Base-by-base conservation (phyloP, 2,888 invertebrate genomes). In the Drosophila algonquin region DNA sequence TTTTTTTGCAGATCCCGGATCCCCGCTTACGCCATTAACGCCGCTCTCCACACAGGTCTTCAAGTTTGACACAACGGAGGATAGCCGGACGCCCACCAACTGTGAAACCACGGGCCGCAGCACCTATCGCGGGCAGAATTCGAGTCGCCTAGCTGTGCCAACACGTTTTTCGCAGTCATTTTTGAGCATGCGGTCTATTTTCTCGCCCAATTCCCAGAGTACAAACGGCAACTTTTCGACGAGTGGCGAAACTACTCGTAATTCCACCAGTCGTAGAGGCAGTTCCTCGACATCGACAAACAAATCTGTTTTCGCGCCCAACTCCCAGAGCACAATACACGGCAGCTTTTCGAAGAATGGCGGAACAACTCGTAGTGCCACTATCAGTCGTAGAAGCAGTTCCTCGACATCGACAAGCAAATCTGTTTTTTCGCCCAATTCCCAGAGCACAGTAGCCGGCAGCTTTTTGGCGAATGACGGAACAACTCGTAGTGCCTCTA, bases 21-120 rank as follows among this genome's bases (percentile, higher is more conserved):
- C 90, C 0, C 89, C 90, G 4, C 58, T 88, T 50, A 76, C 79
- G 0, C 90, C 90, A 3, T 18, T 90, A 32, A 89, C 90, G 1
- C 90, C 90, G 1, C 75, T 83, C 0, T 65, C 74, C 30, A 70
- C 79, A 3, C 77, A 79, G 7, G 53, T 65, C 12, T 90, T 89
- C 24, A 73, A 68, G 14, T 90, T 87, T 65, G 87, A 89, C 9
- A 48, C 35, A 9, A 3, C 10, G 14, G 50, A 24, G 10, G 32
- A 32, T 8, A 24, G 24, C 5, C 21, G 27, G 8, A 62, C 62
- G 9, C 75, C 77, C 8, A 58, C 54, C 8, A 24, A 18, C n/a
- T 6, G n/a, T 4, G 45, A 50, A 6, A 50, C 50, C 32, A 57
- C 32, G 10, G 50, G 16, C 7, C 35, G 12, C 0, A 51, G 30